Conservation (phyloP, 2,888 invertebrate genomes). For the Toxonevra muliebris region DNA sequence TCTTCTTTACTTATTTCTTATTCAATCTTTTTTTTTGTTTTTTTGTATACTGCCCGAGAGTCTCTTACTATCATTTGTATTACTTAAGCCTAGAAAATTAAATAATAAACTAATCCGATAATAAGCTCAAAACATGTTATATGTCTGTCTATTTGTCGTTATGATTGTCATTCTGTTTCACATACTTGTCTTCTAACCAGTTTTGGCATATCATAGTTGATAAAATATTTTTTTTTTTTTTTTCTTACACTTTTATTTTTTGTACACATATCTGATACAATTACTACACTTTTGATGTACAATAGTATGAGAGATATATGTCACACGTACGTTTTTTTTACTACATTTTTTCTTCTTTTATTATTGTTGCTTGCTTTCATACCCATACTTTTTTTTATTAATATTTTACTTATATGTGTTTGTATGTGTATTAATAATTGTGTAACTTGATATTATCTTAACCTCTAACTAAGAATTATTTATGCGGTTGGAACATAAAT, state of each 20-base stretch:
- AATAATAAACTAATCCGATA: background rate
- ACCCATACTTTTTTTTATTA: background rate
- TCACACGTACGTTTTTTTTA: background rate
- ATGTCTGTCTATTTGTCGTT: too few species aligned
- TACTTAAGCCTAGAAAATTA: background rate
- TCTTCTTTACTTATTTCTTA: too few species aligned
- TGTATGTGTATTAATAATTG: conserved; percentile 6
- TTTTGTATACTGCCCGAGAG: too few species aligned
- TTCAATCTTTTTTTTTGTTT: too few species aligned
- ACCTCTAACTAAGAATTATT: conserved; percentile 7
- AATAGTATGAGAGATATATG: background rate
- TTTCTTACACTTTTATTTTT: too few species aligned
- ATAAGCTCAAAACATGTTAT: background rate
- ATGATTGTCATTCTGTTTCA: too few species aligned
- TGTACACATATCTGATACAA: too few species aligned
- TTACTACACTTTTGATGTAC: background rate
- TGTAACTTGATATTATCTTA: conserved; percentile 14
- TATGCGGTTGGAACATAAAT: background rate
- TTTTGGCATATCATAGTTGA: too few species aligned
- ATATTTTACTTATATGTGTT: background rate
- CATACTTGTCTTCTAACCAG: too few species aligned
- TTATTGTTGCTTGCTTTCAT: background rate
- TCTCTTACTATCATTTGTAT: too few species aligned
- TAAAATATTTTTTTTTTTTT: too few species aligned
- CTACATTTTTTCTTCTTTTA: background rate